Evolutionary conservation across 2,797 vertebrate species (phyloP).

Genomic region (Hypotaenidia okinawae): DNA sequence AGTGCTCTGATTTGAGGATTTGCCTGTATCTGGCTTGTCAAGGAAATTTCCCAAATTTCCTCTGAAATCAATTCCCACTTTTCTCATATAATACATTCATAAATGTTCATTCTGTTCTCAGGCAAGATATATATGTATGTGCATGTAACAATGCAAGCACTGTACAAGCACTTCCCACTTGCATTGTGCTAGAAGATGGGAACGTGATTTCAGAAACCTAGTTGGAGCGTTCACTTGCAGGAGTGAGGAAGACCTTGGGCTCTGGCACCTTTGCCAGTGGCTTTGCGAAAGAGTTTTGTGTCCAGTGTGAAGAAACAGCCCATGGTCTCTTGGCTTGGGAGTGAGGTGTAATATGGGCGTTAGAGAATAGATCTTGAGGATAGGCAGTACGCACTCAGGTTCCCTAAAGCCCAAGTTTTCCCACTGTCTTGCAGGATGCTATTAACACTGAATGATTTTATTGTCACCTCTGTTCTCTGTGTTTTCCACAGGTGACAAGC

Average conservation of each 20-base stretch:
- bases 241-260: neutral
- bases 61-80: slow-evolving; percentile 13
- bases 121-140: neutral
- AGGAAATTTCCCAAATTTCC: neutral
- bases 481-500: neutral
- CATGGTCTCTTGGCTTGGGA: neutral
- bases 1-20: neutral
- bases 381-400: neutral
- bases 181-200: neutral
- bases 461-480: neutral
- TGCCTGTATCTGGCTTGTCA: neutral
- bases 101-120: neutral
- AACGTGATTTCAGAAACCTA: neutral
- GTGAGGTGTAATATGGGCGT: neutral
- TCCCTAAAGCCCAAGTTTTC: neutral
- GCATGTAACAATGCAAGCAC: neutral
- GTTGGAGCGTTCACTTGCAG: neutral
- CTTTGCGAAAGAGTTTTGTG: neutral
- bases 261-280: neutral
- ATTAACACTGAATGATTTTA: neutral
- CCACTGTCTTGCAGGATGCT: neutral
- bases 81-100: neutral
- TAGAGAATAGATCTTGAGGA: neutral
- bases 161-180: neutral
- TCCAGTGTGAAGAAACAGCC: neutral